Conservation (phyloP, 2,888 invertebrate genomes). For the Neocrepidodera transversa region DNA sequence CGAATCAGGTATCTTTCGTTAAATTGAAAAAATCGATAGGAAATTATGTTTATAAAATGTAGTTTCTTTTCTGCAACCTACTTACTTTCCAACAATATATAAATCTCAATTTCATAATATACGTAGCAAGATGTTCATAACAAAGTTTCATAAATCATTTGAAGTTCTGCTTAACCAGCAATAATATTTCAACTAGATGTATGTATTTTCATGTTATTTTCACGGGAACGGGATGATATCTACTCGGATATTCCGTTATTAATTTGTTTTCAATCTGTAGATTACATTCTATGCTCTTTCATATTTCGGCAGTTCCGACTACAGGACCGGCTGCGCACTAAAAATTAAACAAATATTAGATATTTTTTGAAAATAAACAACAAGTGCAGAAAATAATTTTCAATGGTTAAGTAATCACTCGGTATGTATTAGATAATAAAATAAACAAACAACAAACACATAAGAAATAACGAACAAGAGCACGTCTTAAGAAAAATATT, state of each 20-base stretch:
- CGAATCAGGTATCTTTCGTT: too few species aligned
- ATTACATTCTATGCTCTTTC: conserved; percentile 8
- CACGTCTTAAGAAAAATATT: too few species aligned
- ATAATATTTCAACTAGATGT: conserved; percentile 43
- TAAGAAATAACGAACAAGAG: too few species aligned
- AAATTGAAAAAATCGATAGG: too few species aligned
- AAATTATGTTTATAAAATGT: too few species aligned
- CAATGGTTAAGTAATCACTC: too few species aligned
- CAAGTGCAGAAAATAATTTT: too few species aligned
- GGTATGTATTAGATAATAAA: too few species aligned
- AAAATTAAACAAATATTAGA: too few species aligned
- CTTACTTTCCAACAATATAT: background rate
- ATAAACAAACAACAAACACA: too few species aligned
- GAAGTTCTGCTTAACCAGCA: conserved; percentile 34
- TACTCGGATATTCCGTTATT: conserved; percentile 22
- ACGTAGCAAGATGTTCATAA: conserved; percentile 40
- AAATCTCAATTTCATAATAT: conserved; percentile 13
- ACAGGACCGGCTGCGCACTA: too few species aligned
- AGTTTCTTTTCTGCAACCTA: background rate
- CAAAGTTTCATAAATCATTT: conserved; percentile 30
- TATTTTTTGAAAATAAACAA: too few species aligned
- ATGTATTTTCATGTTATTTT: conserved; percentile 31
- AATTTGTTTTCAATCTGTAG: conserved; percentile 25
- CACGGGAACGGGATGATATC: conserved; percentile 8
- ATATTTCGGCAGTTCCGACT: background rate